phyloP scores from a whole-genome alignment of 2,797 vertebrate species.

The Peromyscus nudipes region DNA sequence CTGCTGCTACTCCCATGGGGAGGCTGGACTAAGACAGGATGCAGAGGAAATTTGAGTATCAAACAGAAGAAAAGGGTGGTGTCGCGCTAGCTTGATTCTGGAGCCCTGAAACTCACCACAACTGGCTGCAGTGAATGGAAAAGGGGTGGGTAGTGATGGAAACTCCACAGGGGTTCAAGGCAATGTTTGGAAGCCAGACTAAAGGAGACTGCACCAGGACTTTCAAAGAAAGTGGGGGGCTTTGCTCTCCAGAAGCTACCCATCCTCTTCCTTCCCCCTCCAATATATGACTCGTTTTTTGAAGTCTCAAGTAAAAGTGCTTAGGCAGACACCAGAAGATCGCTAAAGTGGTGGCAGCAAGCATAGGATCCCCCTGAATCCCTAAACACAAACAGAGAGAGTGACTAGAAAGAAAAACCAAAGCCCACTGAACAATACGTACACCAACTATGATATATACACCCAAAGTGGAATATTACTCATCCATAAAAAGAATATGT shows the following conservation, averaged over 20 bases:
- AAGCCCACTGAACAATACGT: not conserved
- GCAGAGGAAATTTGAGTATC: not conserved
- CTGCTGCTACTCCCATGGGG: not conserved
- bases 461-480: not conserved
- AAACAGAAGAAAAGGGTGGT: not conserved
- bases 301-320: not conserved
- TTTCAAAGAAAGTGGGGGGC: not conserved
- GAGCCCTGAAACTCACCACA: not conserved
- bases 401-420: not conserved
- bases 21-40: not conserved
- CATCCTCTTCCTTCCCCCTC: not conserved
- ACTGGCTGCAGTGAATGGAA: not conserved
- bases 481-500: not conserved
- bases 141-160: not conserved
- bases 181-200: not conserved
- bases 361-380: not conserved
- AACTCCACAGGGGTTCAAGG: not conserved
- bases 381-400: not conserved
- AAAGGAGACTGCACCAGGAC: not conserved
- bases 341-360: not conserved
- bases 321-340: not conserved
- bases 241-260: not conserved
- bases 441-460: not conserved
- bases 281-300: not conserved
- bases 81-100: too few relatives aligned